These are phyloP conservation scores for Megaleporinus macrocephalus DNA, from an alignment of 2,113 vertebrate genomes.

Conservation along the genomic window DNA sequence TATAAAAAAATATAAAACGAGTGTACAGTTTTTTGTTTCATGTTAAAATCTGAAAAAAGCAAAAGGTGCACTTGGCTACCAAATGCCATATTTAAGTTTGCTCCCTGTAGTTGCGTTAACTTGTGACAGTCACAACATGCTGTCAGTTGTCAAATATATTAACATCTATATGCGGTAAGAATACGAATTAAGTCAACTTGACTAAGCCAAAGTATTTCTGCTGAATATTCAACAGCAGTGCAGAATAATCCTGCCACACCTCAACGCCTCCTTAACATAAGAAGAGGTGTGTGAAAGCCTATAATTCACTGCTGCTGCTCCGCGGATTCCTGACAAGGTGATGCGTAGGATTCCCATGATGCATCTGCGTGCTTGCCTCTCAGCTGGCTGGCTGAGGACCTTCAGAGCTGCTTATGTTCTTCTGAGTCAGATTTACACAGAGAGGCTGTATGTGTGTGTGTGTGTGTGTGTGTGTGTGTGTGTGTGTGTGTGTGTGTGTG, in stretches of 20 bases:
- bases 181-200: background rate
- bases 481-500: no score
- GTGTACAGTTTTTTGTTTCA: no score
- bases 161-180: background rate
- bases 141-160: no score
- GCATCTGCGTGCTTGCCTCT: background rate
- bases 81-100: no score
- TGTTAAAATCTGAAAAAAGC: no score
- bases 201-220: background rate
- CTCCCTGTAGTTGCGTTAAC: no score
- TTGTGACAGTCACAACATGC: no score
- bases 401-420: slow-evolving; percentile 14
- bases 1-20: no score
- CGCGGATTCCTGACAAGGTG: slow-evolving; percentile 2
- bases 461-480: slow-evolving; percentile 6
- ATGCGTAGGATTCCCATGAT: slow-evolving; percentile 30
- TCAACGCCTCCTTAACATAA: background rate
- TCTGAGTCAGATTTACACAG: slow-evolving; percentile 6
- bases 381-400: slow-evolving; percentile 28
- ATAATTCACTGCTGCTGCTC: slow-evolving; percentile 5
- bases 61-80: no score
- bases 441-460: background rate
- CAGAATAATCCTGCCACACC: background rate
- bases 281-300: slow-evolving; percentile 13
- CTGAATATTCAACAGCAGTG: background rate